Evolutionary conservation across 2,797 vertebrate species (phyloP), one percentile per base, ranked within the genome.

Genomic region (Threskiornis aethiopicus): DNA sequence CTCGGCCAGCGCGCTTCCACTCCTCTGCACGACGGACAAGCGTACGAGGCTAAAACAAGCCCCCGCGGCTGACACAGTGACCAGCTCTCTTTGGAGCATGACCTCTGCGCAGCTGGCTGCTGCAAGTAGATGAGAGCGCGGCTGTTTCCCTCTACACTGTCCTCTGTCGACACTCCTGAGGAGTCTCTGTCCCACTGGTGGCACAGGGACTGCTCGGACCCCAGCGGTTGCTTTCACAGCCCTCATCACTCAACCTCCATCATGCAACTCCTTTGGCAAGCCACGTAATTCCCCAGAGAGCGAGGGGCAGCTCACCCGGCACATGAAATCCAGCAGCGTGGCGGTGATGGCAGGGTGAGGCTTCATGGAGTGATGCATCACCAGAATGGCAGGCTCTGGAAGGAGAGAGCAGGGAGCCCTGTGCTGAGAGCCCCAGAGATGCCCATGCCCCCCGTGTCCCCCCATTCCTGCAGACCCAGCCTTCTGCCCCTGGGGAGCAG

Each of bases 361-460:
- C 95, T 99, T 99, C 99, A 99, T 99, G 94, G 99, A 99, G 98
- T 99, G 99, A 85, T 99, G 99, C 99, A 99, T 99, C 94, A 99
- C 99, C 91, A 99, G 97, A 95, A 99, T 99, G 86, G 99, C 99
- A 0, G 99, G 99, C 31, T 99, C 99, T 99, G 97, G 11, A 66
- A 20, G 20, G 31, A 81, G 37, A 89, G 8, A 59, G 15, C 7
- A 13, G 51, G 35, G 39, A 55, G 24, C 20, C 29, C 42, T 10
- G 11, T 20, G 51, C 10, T 39, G n/a, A 59, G 49, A 33, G 1
- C 51, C 71, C 37, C 37, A 3, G 4, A 5, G 15, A 7, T 1
- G 8, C 22, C 42, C 49, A 10, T 1, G 16, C 5, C 4, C 39
- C 12, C 11, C 2, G 9, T 7, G 33, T 17, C 20, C 7, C 4